Base-by-base conservation (phyloP, 2,888 invertebrate species). In the Drosophila niveifrons region DNA sequence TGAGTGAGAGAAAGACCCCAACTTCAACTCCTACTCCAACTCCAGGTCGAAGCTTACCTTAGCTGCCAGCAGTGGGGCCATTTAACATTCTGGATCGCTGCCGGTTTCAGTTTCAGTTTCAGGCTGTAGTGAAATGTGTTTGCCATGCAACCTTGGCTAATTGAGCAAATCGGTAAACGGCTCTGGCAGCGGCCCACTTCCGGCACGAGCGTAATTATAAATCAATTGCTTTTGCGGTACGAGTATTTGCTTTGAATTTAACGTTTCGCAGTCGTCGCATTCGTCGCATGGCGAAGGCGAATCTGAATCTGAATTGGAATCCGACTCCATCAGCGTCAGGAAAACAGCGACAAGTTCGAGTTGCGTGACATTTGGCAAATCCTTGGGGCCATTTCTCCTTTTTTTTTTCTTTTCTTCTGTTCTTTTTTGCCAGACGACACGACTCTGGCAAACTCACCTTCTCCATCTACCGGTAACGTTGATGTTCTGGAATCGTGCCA, bases 281-380 rank as follows among this genome's bases (percentile, higher is more conserved):
- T 23, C 56, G 28, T 29, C 43, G 55, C n/a, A 23, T 31, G n/a
- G n/a, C 23, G 34, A 34, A 46, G n/a, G n/a, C 23, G 34, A 34
- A 46, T 15, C 18, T 15, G 34, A 47, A 57, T 3, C 23, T 8
- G 15, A 39, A 15, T 23, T 50, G 44, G 28, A 52, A 61, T 63
- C 59, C 62, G 59, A 65, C 66, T 66, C 58, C 65, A 62, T 64
- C 75, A 59, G 58, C 62, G 41, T 58, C 57, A 66, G 15, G 7
- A 8, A 2, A 13, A 51, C 65, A 63, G 36, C 63, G 29, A 62
- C 66, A 64, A 72, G 68, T 62, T 68, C 29, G 65, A 69, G 75
- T 76, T 87, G 85, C 88, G 80, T 82, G 82, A 89, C 88, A 89
- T 88, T 89, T 78, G 75, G 47, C 77, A 79, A 82, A 80, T 80